Base-by-base conservation (phyloP, 2,888 invertebrate genomes). In the Aradus depressus region DNA sequence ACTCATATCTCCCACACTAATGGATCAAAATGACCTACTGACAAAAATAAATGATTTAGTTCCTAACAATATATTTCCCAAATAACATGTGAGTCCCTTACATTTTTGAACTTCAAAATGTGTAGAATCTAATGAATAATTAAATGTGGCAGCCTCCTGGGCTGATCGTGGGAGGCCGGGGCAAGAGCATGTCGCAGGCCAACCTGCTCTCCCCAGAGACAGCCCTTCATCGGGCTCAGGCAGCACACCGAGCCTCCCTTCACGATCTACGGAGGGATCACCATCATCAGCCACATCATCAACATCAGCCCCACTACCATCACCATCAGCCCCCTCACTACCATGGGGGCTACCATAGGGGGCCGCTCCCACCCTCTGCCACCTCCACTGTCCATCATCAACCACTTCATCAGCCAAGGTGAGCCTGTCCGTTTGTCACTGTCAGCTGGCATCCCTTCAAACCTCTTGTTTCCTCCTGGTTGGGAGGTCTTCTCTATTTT, bases 101-200 rank as follows among this genome's bases (percentile, higher is more conserved):
- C n/a, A n/a, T 22, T 14, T 39, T 39, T 22, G 3, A 37, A 37
- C 2, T 8, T 39, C 14, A 39, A 22, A 39, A 14, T 28, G 26
- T 3, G n/a, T 42, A n/a, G 6, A 25, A 1, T 22, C 4, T 14
- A n/a, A 42, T 42, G 22, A 16, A 12, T 25, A 26, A 42, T 26
- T 6, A 26, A 18, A 1, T 10, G 21, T 23, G 32, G 2, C 10
- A 44, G 44, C 42, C 31, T 19, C 45, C 23, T 5, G 50, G 53
- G 2, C 25, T 43, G 49, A 55, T 53, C 60, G 61, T 47, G 53
- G 70, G 69, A 66, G 71, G 70, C 65, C 62, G 72, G 51, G 70
- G 71, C 50, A 82, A 82, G 63, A 88, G 88, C 55, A 80, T 82
- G 59, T 89, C 89, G 61, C 91, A 91, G 66, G 90, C 90, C 8